Percentiles rank a stretch among this genome's conserved stretches.
Conservation (phyloP, 2,113 vertebrate genomes). For the Phylloscopus trochilus region DNA sequence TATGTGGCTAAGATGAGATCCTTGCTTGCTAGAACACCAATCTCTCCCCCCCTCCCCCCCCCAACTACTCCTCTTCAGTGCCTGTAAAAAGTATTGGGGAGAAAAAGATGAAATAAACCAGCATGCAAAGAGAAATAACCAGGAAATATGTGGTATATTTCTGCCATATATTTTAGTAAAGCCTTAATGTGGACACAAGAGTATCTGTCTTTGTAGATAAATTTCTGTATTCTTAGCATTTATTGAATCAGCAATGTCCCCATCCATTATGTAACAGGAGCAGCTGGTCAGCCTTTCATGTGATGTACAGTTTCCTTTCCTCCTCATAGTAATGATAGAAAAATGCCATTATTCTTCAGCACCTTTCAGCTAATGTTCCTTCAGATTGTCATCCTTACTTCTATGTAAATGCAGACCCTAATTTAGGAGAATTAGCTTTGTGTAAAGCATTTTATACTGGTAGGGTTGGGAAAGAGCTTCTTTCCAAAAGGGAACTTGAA, state of each 20-base stretch:
- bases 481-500: neutral
- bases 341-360: constrained; percentile 7
- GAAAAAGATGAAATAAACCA: neutral
- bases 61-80: neutral
- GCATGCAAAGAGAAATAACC: neutral
- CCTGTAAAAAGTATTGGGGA: neutral
- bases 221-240: constrained; percentile 14
- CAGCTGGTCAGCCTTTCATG: constrained; percentile 20
- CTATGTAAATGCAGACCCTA: neutral
- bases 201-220: neutral
- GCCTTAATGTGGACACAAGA: neutral
- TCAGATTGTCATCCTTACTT: neutral
- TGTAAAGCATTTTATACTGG: neutral
- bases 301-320: constrained; percentile 10
- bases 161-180: neutral
- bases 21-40: neutral
- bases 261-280: neutral
- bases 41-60: neutral
- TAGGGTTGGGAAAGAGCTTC: neutral
- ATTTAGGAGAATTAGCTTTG: neutral
- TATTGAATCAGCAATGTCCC: constrained; percentile 9
- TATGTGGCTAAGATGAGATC: neutral
- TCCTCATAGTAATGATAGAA: neutral
- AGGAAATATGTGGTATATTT: neutral
- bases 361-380: neutral